Base-by-base conservation (phyloP, 2,797 vertebrate species). In the Lerista edwardsae region DNA sequence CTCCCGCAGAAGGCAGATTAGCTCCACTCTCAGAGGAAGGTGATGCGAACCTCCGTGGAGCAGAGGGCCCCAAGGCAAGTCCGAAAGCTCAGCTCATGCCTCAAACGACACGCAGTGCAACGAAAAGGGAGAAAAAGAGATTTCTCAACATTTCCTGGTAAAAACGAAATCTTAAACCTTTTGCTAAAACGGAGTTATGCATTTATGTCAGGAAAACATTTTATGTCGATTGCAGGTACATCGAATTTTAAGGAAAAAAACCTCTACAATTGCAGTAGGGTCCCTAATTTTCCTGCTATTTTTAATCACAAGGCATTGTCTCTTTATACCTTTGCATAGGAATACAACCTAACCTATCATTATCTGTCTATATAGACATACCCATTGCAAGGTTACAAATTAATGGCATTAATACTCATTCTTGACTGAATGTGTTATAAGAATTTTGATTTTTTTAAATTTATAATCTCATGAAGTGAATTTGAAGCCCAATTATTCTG, bases 41-140 rank as follows among this genome's bases (percentile, higher is more conserved):
- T 88, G 65, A 86, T 86, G 55, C 77, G 86, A 87, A 84, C 79
- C 89, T 67, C 89, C 80, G 86, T 88, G 83, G 87, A 90, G 89
- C 36, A 25, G 2, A 62, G 6, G 14, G 14, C 79, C 11, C 61
- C 80, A 85, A 67, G 83, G 82, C 85, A 3, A 75, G 81, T 61
- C 83, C 86, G 76, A 21, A 6, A 34, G 31, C 44, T 89, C 41
- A 88, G 89, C 82, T 87, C 31, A 89, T 68, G 36, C 47, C 61
- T 72, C 2, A 27, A 73, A 84, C 62, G 10, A 84, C 62, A 11
- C n/a, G 71, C 86, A 89, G 57, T 36, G 90, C n/a, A 89, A 17
- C 10, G n/a, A 4, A 31, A 21, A 29, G 23, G 14, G 23, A 82
- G 29, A 83, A 85, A 61, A n/a, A 51, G 34, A 86, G 41, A 31